Conservation (phyloP, 2,113 vertebrate species). For the Fukomys damarensis region DNA sequence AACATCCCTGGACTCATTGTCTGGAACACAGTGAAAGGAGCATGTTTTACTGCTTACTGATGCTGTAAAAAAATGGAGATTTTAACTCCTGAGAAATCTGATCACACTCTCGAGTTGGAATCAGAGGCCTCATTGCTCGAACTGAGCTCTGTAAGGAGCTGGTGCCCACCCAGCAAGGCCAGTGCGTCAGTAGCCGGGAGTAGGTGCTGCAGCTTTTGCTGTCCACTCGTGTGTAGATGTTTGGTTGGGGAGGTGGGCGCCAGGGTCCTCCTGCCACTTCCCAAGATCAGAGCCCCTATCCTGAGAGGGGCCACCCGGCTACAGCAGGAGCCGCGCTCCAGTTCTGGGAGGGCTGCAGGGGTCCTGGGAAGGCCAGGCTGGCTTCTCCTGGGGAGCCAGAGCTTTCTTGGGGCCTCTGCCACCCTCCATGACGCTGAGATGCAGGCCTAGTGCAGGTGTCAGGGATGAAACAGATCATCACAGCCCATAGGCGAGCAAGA, state of each 20-base stretch:
- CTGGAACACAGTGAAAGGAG: conserved; percentile 81
- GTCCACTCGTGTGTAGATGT: not conserved
- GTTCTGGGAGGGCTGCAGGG: conserved; percentile 87
- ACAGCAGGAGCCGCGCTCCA: conserved; percentile 83
- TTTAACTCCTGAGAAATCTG: not conserved
- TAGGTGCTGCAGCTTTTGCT: not conserved
- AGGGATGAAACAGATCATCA: not conserved
- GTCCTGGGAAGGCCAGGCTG: conserved; percentile 85
- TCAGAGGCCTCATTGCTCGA: not conserved
- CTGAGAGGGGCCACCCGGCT: conserved; percentile 86
- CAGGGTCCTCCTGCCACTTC: conserved; percentile 51
- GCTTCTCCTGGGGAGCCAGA: conserved; percentile 86
- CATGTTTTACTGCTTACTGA: not conserved
- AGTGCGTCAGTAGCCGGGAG: too few species aligned
- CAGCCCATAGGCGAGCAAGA: not conserved
- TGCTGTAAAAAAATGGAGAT: not conserved
- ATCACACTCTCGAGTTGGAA: not conserved
- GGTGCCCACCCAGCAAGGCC: not conserved
- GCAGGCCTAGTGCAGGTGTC: not conserved
- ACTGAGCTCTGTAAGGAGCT: not conserved
- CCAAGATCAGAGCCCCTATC: conserved; percentile 87
- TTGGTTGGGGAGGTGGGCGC: not conserved
- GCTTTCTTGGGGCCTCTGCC: conserved; percentile 77
- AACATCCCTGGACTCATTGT: conserved; percentile 78
- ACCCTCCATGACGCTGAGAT: conserved; percentile 75